These are phyloP conservation scores for Elysia chlorotica DNA, from an alignment of 1,140 invertebrate species.

Conservation along the genomic window DNA sequence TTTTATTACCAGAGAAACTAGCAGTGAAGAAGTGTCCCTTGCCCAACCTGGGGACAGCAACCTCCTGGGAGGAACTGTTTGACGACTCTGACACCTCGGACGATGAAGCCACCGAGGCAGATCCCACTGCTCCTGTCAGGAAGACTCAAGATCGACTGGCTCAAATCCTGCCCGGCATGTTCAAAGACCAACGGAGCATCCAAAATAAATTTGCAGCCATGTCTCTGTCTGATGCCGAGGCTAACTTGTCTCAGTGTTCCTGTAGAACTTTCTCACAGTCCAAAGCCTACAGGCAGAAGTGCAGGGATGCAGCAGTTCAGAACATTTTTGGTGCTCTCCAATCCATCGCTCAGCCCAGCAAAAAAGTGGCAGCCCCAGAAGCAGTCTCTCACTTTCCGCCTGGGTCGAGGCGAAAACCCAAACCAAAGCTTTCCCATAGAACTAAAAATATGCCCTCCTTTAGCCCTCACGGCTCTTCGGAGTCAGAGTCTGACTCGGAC, in stretches of 20 bases:
- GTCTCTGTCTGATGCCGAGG: slow-evolving; percentile 12
- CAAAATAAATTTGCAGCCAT: slow-evolving; percentile 22
- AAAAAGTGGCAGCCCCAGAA: too few relatives aligned
- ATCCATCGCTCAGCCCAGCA: not conserved
- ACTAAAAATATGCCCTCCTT: slow-evolving; percentile 9
- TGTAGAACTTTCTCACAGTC: slow-evolving; percentile 6
- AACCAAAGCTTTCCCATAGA: slow-evolving; percentile 7
- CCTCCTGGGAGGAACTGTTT: slow-evolving; percentile 12
- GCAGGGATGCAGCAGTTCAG: not conserved
- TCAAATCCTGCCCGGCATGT: not conserved
- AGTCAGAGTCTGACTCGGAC: slow-evolving; percentile 9
- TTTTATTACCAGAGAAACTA: slow-evolving; percentile 6
- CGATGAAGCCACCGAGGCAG: not conserved
- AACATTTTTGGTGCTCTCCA: not conserved
- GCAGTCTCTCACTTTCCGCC: not conserved
- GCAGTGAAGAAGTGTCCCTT: not conserved
- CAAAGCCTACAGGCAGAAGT: not conserved
- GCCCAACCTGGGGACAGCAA: slow-evolving; percentile 10
- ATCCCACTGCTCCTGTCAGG: not conserved
- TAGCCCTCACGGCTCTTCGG: slow-evolving; percentile 20
- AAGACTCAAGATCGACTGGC: not conserved
- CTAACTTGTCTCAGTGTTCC: slow-evolving; percentile 8
- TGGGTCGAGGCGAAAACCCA: slow-evolving; percentile 5
- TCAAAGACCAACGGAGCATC: slow-evolving; percentile 1
- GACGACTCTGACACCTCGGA: slow-evolving; percentile 19